Base-by-base conservation (phyloP, 2,113 vertebrate species). In the Labeo catla region DNA sequence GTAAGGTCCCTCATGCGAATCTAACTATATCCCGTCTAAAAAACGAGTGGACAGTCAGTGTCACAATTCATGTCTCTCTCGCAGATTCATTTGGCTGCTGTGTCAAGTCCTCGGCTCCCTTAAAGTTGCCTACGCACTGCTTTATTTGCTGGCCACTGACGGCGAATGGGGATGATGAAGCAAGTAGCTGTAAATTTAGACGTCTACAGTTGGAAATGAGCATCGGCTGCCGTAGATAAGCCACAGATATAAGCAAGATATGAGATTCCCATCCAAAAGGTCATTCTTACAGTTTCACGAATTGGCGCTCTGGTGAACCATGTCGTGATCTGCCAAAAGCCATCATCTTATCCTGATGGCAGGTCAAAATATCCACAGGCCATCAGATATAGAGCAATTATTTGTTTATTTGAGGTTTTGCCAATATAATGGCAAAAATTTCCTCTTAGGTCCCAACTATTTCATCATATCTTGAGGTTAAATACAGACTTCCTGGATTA, bases 21-120 rank as follows among this genome's bases (percentile, higher is more conserved):
- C 65, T 73, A 73, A 84, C 66, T 84, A 57, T 73, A 59, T 83
- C 81, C 81, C 19, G 19, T 83, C 50, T 66, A 59, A 83, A 83
- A 54, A 73, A 6, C 49, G 2, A 70, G 49, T 70, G 81, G 65
- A 84, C 82, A 84, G 68, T 59, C 82, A 84, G n/a, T 84, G 82
- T 73, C 68, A 84, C 82, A 70, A 70, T 70, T 83, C 47, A 70
- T 83, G 81, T 83, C 63, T 81, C 81, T 84, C 66, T 59, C 16
- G 68, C 47, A 84, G 82, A 84, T 57, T 84, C 66, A 73, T 57
- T 45, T 57, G 49, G 81, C 34, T 73, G 66, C 66, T 43, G 81
- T 73, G 82, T 73, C 68, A 84, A 72, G 34, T 74, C 49, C 52
- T 57, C 50, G 8, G 11, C 82, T 70, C 65, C 45, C 45, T 81